Base-by-base conservation (phyloP, 1,140 invertebrate species). In the Pentalonia nigronervosa region DNA sequence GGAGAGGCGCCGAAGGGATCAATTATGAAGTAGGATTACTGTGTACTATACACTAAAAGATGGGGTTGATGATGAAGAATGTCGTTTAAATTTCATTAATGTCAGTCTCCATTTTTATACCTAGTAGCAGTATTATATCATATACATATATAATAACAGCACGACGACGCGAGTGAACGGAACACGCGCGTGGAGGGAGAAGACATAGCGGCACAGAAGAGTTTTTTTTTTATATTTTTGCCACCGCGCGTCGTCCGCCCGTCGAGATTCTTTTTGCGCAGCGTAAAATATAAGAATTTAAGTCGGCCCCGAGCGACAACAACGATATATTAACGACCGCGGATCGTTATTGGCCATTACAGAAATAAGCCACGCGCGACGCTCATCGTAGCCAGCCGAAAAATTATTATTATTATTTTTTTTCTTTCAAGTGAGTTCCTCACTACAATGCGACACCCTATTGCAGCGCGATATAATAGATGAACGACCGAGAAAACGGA, bases 81-180 rank as follows among this genome's bases (percentile, higher is more conserved):
- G 91, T 93, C 91, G 91, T 93, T 93, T 93, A 93, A 93, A 93
- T 93, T 93, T 93, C 91, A 93, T 93, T 93, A 93, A 93, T 93
- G 91, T 93, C 91, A 50, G 91, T 53, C 81, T 56, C 48, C 81
- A 45, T 93, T 93, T 93, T 92, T 93, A 81, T 93, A 86, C 45
- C n/a, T n/a, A n/a, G n/a, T n/a, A n/a, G 41, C 1, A 41, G 41
- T 41, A 41, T 41, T 41, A 41, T 41, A 41, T 41, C 41, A 4
- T 41, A 41, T 30, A 91, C 36, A 89, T 25, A 84, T 47, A 86
- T 48, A 83, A 91, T 83, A 81, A 90, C 53, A 67, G 67, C 56
- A 30, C 17, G 47, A 47, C 45, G 47, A 86, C 45, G 41, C 88
- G 50, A 36, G n/a, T 7, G 88, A 45, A 45, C 23, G 36, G 30